Conservation (phyloP, 2,888 invertebrate genomes). For the Pyrocoelia pectoralis region DNA sequence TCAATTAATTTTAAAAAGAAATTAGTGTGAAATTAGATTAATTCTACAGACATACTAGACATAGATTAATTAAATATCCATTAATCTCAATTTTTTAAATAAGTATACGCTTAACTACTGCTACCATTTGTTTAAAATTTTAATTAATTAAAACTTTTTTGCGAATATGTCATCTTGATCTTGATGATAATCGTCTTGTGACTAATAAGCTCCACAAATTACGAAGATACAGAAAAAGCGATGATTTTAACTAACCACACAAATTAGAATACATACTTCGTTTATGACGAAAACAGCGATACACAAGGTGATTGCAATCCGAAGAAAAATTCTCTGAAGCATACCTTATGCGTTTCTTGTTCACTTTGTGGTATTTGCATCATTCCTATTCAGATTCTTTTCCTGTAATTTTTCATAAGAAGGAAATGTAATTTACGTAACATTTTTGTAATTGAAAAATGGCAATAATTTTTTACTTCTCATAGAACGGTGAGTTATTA, state of each 20-base stretch:
- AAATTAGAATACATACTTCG: no score
- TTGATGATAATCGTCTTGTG: not conserved
- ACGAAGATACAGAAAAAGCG: conserved; percentile 5
- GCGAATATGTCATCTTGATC: not conserved
- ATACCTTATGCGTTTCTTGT: no score
- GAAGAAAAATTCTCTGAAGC: no score
- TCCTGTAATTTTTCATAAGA: no score
- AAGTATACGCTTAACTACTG: no score
- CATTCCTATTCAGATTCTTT: no score
- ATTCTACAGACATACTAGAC: conserved; percentile 3
- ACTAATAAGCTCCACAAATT: not conserved
- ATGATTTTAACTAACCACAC: not conserved
- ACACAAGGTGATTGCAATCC: not conserved
- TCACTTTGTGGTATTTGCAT: no score
- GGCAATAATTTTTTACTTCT: no score
- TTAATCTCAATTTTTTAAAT: not conserved
- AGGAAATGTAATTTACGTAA: no score
- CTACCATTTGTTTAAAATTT: not conserved
- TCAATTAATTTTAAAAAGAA: not conserved
- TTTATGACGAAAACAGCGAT: not conserved
- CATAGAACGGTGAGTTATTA: no score
- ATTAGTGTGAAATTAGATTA: not conserved
- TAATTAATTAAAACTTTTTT: not conserved
- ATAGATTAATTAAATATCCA: not conserved
- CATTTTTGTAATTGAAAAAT: no score